Evolutionary conservation across 2,888 invertebrate species (phyloP), one percentile per base, ranked within the genome.

Genomic region (Athetis lepigone): DNA sequence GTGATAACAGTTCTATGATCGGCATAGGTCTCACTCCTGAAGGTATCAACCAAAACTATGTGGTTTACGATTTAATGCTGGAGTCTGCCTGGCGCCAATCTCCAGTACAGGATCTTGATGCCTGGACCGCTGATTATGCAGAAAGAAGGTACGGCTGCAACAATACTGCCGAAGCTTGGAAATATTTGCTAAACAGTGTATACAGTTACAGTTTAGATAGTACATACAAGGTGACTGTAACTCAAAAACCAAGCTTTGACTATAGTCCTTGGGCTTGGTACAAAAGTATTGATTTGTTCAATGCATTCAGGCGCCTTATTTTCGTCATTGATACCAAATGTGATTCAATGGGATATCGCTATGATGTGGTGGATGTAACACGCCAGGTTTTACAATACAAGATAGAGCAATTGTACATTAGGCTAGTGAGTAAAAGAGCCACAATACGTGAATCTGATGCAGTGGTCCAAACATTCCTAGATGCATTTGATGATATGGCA

Each of bases 11-110:
- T 78, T 97, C 97, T 0, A 97, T 99, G 97, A 95, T 99, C 36
- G 99, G 99, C 3, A 97, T 97, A 1, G 99, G 99, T 0, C 92
- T 99, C 4, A 98, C 99, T 0, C 98, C 98, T 18, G 99, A 99
- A 93, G 99, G 99, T 2, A 99, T 99, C 57, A 97, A 98, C 87
- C 99, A 99, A 89, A 99, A 99, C 90, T 98, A 99, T 86, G 97
- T 98, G 2, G 96, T 99, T 56, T 99, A 99, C 88, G 98, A 99
- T 68, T 95, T 99, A 54, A 98, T 98, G 96, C 95, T 97, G 68
- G 99, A 99, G 89, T 96, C 97, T 81, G 96, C 96, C 1, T 98
- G 98, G 96, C 93, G 96, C 46, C 90, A 91, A 11, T 82, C 91
- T 18, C 95, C 97, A 0, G 92, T 96, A 1, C 85, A 96, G 77